Evolutionary conservation across 1,140 invertebrate species (phyloP).

Genomic region (Drosophila lacertosa): DNA sequence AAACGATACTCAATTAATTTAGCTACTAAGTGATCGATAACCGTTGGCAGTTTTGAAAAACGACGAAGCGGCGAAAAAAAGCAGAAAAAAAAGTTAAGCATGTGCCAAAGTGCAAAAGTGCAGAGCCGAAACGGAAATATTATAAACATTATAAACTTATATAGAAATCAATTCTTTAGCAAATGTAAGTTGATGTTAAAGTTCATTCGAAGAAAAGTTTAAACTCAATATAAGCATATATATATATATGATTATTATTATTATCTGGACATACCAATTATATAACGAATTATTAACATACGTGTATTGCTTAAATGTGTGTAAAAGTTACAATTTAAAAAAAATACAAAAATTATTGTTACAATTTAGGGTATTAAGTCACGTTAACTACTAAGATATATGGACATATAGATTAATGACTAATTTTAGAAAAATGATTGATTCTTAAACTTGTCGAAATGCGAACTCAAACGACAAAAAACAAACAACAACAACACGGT

Average conservation of each 20-base stretch:
- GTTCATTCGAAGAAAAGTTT: slow-evolving; percentile 72
- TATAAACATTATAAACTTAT: slow-evolving; percentile 44
- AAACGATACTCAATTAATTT: slow-evolving; percentile 63
- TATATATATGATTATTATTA: too few relatives aligned
- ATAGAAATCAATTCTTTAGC: slow-evolving; percentile 59
- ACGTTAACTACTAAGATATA: slow-evolving; percentile 71
- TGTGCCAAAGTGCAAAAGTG: slow-evolving; percentile 73
- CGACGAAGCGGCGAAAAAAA: slow-evolving; percentile 7
- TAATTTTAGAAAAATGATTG: slow-evolving; percentile 72
- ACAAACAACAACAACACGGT: slow-evolving; percentile 62
- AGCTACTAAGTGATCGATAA: slow-evolving; percentile 46
- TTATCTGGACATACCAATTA: slow-evolving; percentile 56
- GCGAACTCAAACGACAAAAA: slow-evolving; percentile 67
- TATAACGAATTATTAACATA: slow-evolving; percentile 59
- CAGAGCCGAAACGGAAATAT: slow-evolving; percentile 25
- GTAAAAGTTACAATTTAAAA: slow-evolving; percentile 62
- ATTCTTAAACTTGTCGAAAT: slow-evolving; percentile 83
- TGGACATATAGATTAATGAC: slow-evolving; percentile 72
- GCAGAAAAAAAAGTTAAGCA: slow-evolving; percentile 43
- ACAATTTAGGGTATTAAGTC: slow-evolving; percentile 76
- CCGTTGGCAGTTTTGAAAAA: slow-evolving; percentile 37
- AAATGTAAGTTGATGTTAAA: slow-evolving; percentile 71
- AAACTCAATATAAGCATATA: slow-evolving; percentile 44
- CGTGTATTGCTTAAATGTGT: slow-evolving; percentile 73
- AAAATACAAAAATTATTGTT: slow-evolving; percentile 62